These are phyloP conservation scores for Phlogophora meticulosa DNA, from an alignment of 2,888 invertebrate species.

Conservation along the genomic window DNA sequence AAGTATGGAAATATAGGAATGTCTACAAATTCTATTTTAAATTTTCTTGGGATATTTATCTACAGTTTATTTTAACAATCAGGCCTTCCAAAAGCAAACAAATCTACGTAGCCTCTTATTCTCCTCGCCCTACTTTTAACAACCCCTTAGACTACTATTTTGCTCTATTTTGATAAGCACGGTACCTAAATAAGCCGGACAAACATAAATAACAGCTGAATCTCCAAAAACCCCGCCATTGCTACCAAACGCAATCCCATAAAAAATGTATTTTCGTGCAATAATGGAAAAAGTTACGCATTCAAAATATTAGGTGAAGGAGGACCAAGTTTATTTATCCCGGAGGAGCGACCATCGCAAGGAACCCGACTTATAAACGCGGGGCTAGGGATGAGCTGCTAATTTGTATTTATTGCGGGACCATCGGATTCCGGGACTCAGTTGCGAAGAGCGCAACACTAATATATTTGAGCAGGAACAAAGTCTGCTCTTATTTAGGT, in stretches of 20 bases:
- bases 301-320: constrained; percentile 42
- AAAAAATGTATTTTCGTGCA: constrained; percentile 25
- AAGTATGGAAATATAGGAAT: neutral
- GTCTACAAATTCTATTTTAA: too few relatives aligned
- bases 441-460: constrained; percentile 44
- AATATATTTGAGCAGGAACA: constrained; percentile 41
- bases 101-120: neutral
- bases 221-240: constrained; percentile 15
- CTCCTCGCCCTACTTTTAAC: too few relatives aligned
- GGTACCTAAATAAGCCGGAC: neutral
- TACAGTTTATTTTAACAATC: too few relatives aligned
- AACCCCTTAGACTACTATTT: neutral
- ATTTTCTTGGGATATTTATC: too few relatives aligned
- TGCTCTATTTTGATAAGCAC: constrained; percentile 2
- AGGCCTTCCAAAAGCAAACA: too few relatives aligned
- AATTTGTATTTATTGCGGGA: constrained; percentile 71
- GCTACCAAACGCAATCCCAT: constrained; percentile 22
- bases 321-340: constrained; percentile 49
- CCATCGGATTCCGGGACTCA: constrained; percentile 41
- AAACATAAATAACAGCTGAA: constrained; percentile 14
- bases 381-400: constrained; percentile 57
- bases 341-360: constrained; percentile 44
- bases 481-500: constrained; percentile 26
- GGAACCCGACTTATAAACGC: constrained; percentile 59
- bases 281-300: constrained; percentile 46